Evolutionary conservation across 2,888 invertebrate genomes (phyloP), one percentile per base, ranked within the genome.

Genomic region (Dasysyrphus albostriatus): DNA sequence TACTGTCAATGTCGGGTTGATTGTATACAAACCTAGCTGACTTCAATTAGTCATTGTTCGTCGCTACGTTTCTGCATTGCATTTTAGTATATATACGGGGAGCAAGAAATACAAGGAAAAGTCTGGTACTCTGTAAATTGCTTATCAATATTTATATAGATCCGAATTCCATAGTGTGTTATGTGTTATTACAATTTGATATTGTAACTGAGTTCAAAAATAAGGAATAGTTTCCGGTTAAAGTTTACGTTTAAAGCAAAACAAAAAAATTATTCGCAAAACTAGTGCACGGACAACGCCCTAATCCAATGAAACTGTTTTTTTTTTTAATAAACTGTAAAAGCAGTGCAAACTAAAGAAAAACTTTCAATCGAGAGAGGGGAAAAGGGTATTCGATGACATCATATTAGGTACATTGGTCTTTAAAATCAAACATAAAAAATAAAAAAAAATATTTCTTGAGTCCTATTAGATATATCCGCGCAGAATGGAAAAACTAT

Each of bases 221-320:
- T 12, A 51, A 51, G 5, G 10, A 12, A 47, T 24, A 16, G 12
- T 56, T 34, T 34, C n/a, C 10, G 32, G 34, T 56, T 5, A 34
- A 56, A 29, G 10, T 12, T 47, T 56, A n/a, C 2, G 8, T 16
- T 14, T 2, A n/a, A 0, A 9, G 7, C 3, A 3, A 54, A 0
- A 56, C n/a, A n/a, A 5, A 34, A 9, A 56, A 54, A 29, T 1
- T 54, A 29, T 34, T 5, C 7, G 9, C 5, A 32, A 47, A 47
- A 65, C 4, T 47, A 34, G 47, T 34, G 34, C 12, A 16, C 12
- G 65, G 83, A 83, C 83, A 83, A 83, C 83, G 83, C 83, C 83
- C 83, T 58, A 75, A 58, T 80, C 74, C 59, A 79, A 74, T 74
- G 42, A 65, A 29, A 61, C 29, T 32, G 7, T 42, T 14, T 44